A percentile compares a stretch with the other conserved stretches of the same genome.
These are phyloP conservation scores for Phataginus tetradactyla DNA, from an alignment of 2,797 vertebrate genomes.

Conservation along the genomic window DNA sequence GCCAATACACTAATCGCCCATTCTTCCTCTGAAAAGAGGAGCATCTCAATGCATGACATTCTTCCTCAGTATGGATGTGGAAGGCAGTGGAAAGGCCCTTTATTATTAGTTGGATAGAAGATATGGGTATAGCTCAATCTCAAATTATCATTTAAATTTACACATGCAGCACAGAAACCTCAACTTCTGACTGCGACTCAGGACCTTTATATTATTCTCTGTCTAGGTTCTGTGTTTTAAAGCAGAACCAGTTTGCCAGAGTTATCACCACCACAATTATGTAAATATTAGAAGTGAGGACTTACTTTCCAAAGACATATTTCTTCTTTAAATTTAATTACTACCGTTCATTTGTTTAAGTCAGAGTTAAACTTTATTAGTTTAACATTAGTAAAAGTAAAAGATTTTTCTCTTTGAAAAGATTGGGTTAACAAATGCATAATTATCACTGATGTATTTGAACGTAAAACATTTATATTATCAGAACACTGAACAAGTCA, in stretches of 20 bases:
- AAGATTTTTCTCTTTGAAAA: not conserved
- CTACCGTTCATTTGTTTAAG: not conserved
- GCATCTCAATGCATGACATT: not conserved
- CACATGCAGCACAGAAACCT: not conserved
- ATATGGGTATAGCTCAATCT: not conserved
- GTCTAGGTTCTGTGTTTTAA: not conserved
- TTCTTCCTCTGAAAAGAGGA: not conserved
- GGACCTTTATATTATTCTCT: not conserved
- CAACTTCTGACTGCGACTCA: not conserved
- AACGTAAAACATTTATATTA: constrained; percentile 1
- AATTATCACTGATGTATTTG: not conserved
- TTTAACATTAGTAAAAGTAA: not conserved
- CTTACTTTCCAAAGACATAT: not conserved
- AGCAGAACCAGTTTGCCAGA: not conserved
- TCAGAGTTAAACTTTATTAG: not conserved
- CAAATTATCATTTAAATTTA: not conserved
- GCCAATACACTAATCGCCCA: not conserved
- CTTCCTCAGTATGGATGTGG: not conserved
- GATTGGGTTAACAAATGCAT: not conserved
- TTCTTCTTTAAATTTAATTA: constrained; percentile 37
- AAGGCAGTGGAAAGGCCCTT: not conserved
- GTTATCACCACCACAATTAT: not conserved
- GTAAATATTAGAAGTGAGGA: not conserved
- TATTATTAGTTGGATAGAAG: not conserved
- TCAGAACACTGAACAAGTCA: not conserved